Evolutionary conservation across 1,140 invertebrate species (phyloP).

Genomic region (Episyrphus balteatus): DNA sequence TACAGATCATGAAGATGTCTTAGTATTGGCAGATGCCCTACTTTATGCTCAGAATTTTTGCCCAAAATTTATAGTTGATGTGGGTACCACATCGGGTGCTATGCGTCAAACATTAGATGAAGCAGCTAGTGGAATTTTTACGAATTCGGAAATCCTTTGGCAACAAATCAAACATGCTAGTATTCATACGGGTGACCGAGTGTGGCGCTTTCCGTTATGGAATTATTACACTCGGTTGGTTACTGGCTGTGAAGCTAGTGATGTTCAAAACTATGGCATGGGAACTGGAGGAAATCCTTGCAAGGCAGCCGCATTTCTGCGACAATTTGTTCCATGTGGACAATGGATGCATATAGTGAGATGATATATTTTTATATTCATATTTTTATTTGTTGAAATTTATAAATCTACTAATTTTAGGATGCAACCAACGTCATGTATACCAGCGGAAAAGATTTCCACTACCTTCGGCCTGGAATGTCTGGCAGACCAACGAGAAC

Average conservation of each 20-base stretch:
- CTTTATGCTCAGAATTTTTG: conserved; percentile 60
- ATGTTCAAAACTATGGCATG: conserved; percentile 69
- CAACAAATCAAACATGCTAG: conserved; percentile 53
- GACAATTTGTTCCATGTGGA: conserved; percentile 66
- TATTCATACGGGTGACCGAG: conserved; percentile 64
- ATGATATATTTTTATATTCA: too few relatives aligned
- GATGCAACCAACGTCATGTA: neutral
- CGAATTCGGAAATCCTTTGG: conserved; percentile 54
- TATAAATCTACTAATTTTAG: too few relatives aligned
- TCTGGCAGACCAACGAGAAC: conserved; percentile 67
- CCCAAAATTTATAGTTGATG: conserved; percentile 58
- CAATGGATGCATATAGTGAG: conserved; percentile 88
- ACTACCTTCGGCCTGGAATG: conserved; percentile 42
- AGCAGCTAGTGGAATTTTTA: conserved; percentile 68
- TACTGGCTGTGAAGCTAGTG: conserved; percentile 51
- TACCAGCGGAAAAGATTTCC: conserved; percentile 35
- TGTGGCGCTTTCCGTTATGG: conserved; percentile 86
- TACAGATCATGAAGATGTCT: conserved; percentile 82
- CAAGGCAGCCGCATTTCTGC: conserved; percentile 78
- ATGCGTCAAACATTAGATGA: conserved; percentile 59
- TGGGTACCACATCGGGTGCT: conserved; percentile 75
- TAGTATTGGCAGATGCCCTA: conserved; percentile 81
- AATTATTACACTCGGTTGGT: conserved; percentile 63
- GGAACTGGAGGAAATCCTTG: conserved; percentile 64
- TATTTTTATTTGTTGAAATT: too few relatives aligned